Base-by-base conservation (phyloP, 2,797 vertebrate genomes). In the Schizopygopsis pylzovi region DNA sequence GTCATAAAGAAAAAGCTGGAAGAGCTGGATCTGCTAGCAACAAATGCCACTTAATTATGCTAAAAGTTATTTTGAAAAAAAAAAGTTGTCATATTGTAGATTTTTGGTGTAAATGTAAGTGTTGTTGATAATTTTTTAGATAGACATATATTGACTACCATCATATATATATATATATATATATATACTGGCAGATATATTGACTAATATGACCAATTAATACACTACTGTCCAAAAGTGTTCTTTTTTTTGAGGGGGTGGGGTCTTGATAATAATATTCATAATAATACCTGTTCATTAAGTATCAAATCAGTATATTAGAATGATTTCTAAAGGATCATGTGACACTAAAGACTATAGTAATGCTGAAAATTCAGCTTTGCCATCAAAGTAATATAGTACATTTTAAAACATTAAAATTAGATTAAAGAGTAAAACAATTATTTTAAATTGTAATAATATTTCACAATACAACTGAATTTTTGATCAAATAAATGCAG, bases 1-100 rank as follows among this genome's bases (percentile, higher is more conserved):
- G 33, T 68, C 59, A 47, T 76, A 83, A 7, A 81, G 20, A 83
- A 76, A 82, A 56, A 63, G 41, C 18, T n/a, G 52, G 25, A 33
- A 45, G 41, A 61, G 1, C n/a, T 77, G 43, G 52, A 83, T 18
- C 54, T 54, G 67, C 18, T 41, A 20, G 39, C 22, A 28, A 43
- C 39, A 54, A 70, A 65, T 52, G 6, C 1, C 54, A 39, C 18
- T 63, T 18, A 47, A 71, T 79, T 63, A 61, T 59, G 45, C 73
- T 77, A 41, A 76, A 25, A 77, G 72, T 49, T 22, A 37, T 68
- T 68, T 63, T 67, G 6, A 67, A 54, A 16, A 80, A 39, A 25
- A 41, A 41, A 41, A 41, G 9, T 37, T 47, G 25, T 47, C 10
- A 47, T 45, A 79, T 25, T 47, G 41, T 16, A 28, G 8, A 56